phyloP scores from a whole-genome alignment of 2,888 invertebrate genomes.

The Drosophila bunnanda region DNA sequence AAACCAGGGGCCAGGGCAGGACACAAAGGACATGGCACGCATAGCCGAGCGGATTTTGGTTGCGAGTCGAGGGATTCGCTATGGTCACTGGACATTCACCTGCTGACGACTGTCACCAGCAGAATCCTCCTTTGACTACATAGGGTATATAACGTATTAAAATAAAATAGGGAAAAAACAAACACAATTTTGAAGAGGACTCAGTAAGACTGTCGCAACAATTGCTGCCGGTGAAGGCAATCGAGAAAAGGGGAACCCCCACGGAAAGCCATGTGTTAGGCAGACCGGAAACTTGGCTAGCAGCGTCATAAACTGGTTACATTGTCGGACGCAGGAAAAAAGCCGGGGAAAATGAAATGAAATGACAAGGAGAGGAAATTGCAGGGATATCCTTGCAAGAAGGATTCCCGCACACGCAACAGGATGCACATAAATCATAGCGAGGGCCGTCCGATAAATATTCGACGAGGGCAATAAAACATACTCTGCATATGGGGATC shows the following conservation, averaged over 20 bases:
- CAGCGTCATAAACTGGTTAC: conserved; percentile 70
- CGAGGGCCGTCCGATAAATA: conserved; percentile 37
- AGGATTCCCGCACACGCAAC: conserved; percentile 49
- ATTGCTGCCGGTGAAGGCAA: conserved; percentile 19
- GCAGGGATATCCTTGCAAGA: conserved; percentile 26
- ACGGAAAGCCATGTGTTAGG: conserved; percentile 17
- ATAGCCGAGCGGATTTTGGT: conserved; percentile 29
- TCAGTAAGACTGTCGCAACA: conserved; percentile 11
- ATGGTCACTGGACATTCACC: conserved; percentile 27
- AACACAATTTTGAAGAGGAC: conserved; percentile 11
- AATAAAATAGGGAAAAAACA: background rate
- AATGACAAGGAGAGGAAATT: conserved; percentile 36
- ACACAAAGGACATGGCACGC: conserved; percentile 33
- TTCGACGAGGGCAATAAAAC: conserved; percentile 43
- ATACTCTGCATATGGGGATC: conserved; percentile 41
- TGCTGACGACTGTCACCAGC: conserved; percentile 33
- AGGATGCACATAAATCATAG: conserved; percentile 72
- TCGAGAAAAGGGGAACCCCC: conserved; percentile 2
- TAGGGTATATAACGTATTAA: conserved; percentile 24
- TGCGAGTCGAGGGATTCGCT: conserved; percentile 1
- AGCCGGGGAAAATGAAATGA: conserved; percentile 13
- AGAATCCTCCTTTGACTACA: conserved; percentile 19
- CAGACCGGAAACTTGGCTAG: conserved; percentile 37
- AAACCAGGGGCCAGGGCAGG: conserved; percentile 38
- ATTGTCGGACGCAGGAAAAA: conserved; percentile 55